phyloP scores from a whole-genome alignment of 2,797 vertebrate species.

The Heterohyrax brucei region DNA sequence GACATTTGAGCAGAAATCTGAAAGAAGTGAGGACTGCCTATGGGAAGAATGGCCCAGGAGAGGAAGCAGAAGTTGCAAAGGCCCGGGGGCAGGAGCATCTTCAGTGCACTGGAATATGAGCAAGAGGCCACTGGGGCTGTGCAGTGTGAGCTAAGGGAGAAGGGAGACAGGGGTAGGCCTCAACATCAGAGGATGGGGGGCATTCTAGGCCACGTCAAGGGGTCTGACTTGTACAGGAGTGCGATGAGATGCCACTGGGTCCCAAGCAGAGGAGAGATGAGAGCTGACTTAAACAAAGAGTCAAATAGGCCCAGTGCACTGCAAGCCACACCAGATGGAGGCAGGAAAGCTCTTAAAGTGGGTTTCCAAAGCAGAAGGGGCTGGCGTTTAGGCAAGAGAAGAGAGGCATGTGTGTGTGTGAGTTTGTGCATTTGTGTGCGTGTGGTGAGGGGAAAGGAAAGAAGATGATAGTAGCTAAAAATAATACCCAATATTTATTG shows the following conservation, averaged over 20 bases:
- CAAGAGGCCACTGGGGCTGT: not conserved
- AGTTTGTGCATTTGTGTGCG: rapidly evolving
- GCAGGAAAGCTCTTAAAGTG: not conserved
- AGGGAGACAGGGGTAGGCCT: too few relatives aligned
- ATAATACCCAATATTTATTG: not conserved
- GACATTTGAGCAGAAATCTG: not conserved
- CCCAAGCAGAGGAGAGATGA: not conserved
- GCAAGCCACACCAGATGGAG: not conserved
- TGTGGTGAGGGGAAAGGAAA: not conserved
- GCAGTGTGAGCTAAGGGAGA: not conserved
- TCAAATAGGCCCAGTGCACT: not conserved
- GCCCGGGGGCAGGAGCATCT: not conserved
- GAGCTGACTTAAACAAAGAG: not conserved
- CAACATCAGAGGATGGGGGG: rapidly evolving
- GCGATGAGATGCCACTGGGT: not conserved
- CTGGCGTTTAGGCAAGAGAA: not conserved
- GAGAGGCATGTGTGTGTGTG: too few relatives aligned
- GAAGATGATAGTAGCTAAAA: not conserved
- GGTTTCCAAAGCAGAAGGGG: not conserved
- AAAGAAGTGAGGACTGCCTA: not conserved
- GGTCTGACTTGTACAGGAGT: not conserved
- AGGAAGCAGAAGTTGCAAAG: not conserved
- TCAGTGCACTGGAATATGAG: rapidly evolving
- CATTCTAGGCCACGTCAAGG: too few relatives aligned
- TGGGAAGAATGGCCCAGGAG: not conserved